phyloP scores from a whole-genome alignment of 2,113 vertebrate genomes.

The Willisornis vidua region DNA sequence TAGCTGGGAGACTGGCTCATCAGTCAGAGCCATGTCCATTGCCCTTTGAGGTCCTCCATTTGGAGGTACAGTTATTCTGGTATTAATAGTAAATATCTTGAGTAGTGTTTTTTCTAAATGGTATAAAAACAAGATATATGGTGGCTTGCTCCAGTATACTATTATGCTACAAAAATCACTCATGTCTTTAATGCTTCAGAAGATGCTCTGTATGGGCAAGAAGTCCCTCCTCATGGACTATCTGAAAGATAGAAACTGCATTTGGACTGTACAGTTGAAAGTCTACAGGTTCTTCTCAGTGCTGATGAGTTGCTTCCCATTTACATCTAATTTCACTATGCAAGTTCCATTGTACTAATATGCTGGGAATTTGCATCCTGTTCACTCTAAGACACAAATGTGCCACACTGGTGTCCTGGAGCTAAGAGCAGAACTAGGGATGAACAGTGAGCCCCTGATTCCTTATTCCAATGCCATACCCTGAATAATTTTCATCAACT shows the following conservation, averaged over 20 bases:
- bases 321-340: background rate
- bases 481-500: background rate
- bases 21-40: background rate
- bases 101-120: background rate
- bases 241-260: background rate
- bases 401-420: background rate
- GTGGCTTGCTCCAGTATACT: background rate
- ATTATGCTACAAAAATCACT: constrained; percentile 44
- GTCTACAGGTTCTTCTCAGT: constrained; percentile 1
- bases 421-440: background rate
- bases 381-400: background rate
- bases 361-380: background rate
- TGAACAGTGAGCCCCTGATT: background rate
- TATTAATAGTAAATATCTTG: background rate
- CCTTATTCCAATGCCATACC: background rate
- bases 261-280: background rate
- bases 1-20: background rate
- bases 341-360: background rate
- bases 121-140: background rate
- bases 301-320: background rate
- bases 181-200: background rate
- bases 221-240: background rate
- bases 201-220: constrained; percentile 25
- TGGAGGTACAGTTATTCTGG: background rate
- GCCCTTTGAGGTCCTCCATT: background rate